Evolutionary conservation across 2,797 vertebrate genomes (phyloP), one percentile per base, ranked within the genome.

Genomic region (Lophotriccus pileatus): DNA sequence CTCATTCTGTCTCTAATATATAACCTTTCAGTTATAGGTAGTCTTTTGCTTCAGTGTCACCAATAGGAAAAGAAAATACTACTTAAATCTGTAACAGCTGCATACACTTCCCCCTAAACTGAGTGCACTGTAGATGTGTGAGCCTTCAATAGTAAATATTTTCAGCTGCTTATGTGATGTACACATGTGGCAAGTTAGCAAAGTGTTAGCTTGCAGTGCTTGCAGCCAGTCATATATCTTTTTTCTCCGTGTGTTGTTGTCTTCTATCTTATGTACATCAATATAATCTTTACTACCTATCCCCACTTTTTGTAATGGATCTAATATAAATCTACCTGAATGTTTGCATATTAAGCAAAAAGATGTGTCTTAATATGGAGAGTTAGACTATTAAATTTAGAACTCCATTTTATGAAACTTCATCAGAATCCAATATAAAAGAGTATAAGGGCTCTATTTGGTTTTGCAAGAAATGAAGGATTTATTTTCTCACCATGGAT

Each of bases 171-270:
- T 95, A 84, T 96, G 82, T 78, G 90, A 89, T 93, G 74, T 93
- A 94, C 92, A 94, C 62, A 94, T 94, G 95, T 95, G 93, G 89
- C 89, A 94, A 95, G 92, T 89, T 90, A 95, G 94, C 81, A 69
- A 94, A 95, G 75, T 81, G 74, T 86, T 97, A 91, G 88, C 47
- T 95, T 95, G 75, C 94, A 94, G 36, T 95, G 93, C 89, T 96
- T 90, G 94, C 86, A 96, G 96, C 80, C 87, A 93, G 90, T 88
- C 90, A 25, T 97, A 95, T 92, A 97, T 96, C 95, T 96, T 90
- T 79, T 84, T 82, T 80, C 77, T 70, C 93, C 91, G 90, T 96
- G 95, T 96, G 95, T 64, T 94, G 70, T 89, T 94, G 83, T 95
- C 91, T 94, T 91, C 89, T 93, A 32, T 93, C 93, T 87, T 82